A percentile compares a stretch with the other conserved stretches of the same genome.
These are phyloP conservation scores for Podarcis siculus DNA, from an alignment of 2,797 vertebrate genomes.

Conservation along the genomic window DNA sequence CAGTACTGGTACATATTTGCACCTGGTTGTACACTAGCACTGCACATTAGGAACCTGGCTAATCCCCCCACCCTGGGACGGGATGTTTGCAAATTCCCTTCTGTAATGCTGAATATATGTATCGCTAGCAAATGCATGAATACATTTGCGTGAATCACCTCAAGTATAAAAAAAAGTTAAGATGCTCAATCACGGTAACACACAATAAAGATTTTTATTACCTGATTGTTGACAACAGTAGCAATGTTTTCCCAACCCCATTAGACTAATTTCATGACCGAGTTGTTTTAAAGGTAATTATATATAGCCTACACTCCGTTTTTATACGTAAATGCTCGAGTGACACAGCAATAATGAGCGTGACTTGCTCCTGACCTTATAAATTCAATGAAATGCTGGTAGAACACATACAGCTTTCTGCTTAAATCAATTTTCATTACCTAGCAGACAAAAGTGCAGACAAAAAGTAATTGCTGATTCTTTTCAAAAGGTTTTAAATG, in stretches of 20 bases:
- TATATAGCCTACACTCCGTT: slow-evolving; percentile 74
- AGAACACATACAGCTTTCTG: slow-evolving; percentile 69
- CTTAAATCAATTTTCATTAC: slow-evolving; percentile 78
- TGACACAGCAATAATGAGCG: slow-evolving; percentile 75
- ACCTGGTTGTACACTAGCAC: background rate
- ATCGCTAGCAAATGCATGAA: background rate
- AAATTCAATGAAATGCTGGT: slow-evolving; percentile 78
- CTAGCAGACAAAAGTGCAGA: slow-evolving; percentile 48
- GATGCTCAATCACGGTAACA: slow-evolving; percentile 52
- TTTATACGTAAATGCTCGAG: slow-evolving; percentile 74
- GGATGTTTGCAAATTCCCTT: background rate
- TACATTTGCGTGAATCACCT: background rate
- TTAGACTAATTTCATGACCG: slow-evolving; percentile 72
- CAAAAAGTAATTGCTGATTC: slow-evolving; percentile 65
- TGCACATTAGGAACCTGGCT: no score
- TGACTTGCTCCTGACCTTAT: slow-evolving; percentile 66
- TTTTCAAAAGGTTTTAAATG: slow-evolving; percentile 69
- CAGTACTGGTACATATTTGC: no score
- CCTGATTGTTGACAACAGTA: slow-evolving; percentile 68
- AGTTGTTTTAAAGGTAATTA: slow-evolving; percentile 78
- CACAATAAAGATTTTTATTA: slow-evolving; percentile 53
- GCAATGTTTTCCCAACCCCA: slow-evolving; percentile 66
- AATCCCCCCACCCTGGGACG: no score
- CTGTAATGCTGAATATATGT: background rate
- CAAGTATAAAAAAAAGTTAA: background rate